phyloP scores from a whole-genome alignment of 2,113 vertebrate genomes.

The Triplophysa rosa region DNA sequence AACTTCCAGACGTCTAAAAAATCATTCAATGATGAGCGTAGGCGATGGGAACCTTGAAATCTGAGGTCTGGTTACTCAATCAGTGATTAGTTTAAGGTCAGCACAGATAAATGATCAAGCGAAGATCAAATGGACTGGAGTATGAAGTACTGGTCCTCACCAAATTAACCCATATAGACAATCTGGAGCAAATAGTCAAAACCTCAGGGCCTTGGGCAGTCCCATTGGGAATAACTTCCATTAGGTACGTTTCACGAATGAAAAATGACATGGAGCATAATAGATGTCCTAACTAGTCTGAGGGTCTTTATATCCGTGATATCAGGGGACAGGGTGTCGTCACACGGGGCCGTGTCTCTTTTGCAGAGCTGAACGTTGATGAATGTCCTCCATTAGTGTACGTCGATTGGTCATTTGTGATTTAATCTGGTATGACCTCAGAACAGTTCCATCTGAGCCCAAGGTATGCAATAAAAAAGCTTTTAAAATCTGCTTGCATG shows the following conservation, averaged over 20 bases:
- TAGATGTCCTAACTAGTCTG: constrained; percentile 55
- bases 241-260: constrained; percentile 29
- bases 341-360: constrained; percentile 58
- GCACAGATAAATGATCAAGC: constrained; percentile 39
- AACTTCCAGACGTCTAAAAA: too few relatives aligned
- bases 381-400: constrained; percentile 46
- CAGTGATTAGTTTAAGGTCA: constrained; percentile 36
- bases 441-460: constrained; percentile 22
- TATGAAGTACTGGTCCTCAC: constrained; percentile 38
- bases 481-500: not conserved
- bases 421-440: constrained; percentile 41
- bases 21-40: too few relatives aligned
- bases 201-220: not conserved
- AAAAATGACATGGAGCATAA: constrained; percentile 54
- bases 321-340: constrained; percentile 55
- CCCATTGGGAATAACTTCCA: constrained; percentile 44
- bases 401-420: constrained; percentile 41
- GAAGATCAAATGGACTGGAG: constrained; percentile 1
- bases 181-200: not conserved
- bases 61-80: not conserved
- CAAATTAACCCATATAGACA: constrained; percentile 36
- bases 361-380: constrained; percentile 50
- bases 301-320: constrained; percentile 45
- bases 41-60: not conserved
- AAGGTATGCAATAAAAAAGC: not conserved